A percentile compares a stretch with the other conserved stretches of the same genome.
These are phyloP conservation scores for Microtus ochrogaster DNA, from an alignment of 2,113 vertebrate genomes.

Conservation along the genomic window DNA sequence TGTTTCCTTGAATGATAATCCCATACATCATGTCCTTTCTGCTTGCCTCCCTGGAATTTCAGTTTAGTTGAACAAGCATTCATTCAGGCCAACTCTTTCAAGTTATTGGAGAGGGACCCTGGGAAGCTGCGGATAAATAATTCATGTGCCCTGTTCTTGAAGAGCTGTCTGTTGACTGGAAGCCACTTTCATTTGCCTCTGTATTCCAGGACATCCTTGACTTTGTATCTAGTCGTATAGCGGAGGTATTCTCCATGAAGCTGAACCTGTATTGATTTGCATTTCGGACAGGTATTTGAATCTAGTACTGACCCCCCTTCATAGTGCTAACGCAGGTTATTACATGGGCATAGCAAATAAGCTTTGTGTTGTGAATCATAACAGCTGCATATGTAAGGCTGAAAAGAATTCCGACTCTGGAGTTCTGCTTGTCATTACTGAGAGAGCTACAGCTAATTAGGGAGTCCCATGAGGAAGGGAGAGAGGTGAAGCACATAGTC, in stretches of 20 bases:
- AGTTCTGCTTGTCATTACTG: not conserved
- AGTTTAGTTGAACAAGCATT: slow-evolving; percentile 18
- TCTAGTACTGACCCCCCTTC: not conserved
- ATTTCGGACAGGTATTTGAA: not conserved
- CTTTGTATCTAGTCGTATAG: not conserved
- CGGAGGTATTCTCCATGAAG: not conserved
- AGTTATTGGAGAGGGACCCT: not conserved
- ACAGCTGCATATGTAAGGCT: not conserved
- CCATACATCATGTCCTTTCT: not conserved
- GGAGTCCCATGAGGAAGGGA: not conserved
- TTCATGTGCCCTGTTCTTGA: not conserved
- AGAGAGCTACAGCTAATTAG: not conserved
- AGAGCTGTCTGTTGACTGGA: not conserved
- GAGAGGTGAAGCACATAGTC: not conserved
- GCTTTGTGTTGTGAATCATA: not conserved
- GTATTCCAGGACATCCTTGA: not conserved
- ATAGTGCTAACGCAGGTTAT: not conserved
- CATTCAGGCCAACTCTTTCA: not conserved
- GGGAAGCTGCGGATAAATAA: slow-evolving; percentile 7
- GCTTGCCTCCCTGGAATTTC: not conserved
- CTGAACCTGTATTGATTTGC: not conserved
- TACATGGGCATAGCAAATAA: slow-evolving; percentile 5
- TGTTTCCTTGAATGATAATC: not conserved
- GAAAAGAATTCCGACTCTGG: not conserved
- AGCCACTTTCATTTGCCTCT: not conserved